Evolutionary conservation across 2,113 vertebrate genomes (phyloP), one percentile per base, ranked within the genome.

Genomic region (Anolis sagrei): DNA sequence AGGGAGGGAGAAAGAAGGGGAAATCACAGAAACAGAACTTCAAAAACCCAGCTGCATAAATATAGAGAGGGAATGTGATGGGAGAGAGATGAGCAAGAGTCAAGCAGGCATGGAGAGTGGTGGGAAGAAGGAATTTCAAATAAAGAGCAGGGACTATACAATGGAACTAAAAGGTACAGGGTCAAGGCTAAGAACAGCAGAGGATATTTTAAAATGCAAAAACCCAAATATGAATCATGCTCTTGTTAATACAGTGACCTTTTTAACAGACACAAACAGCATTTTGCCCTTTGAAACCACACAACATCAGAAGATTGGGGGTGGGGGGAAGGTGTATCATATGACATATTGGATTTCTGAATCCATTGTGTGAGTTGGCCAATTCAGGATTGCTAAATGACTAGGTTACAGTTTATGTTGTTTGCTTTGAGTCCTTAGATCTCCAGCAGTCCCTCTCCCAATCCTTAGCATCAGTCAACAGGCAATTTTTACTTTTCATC

Each of bases 1-100:
- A 2, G 1, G 49, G 23, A 2, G 88, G 73, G 78, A 86, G 66
- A 68, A 86, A 87, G 83, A 83, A 83, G 83, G 72, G 86, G 61
- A 39, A 27, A n/a, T 27, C 23, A 75, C 21, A 93, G 69, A 69
- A 34, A 88, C 86, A 44, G 36, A 72, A 16, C 36, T 79, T 80
- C 83, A 25, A 49, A 74, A 10, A 39, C 34, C 21, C 0, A 0
- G 11, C 5, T 27, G 69, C 72, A 88, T n/a, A 62, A 51, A 23
- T 29, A 5, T 16, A 29, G 70, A 48, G 10, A 54, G 18, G 54
- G 74, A 64, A 16, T 58, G 54, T 66, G n/a, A 72, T 32, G 32
- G 32, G 32, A 21, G 23, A 49, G 27, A 62, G 25, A 25, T 1
- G 25, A 79, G 36, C 61, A 16, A 23, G 11, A 58, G 29, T 29